A percentile compares a stretch with the other conserved stretches of the same genome.
Evolutionary conservation across 2,797 vertebrate genomes (phyloP).

Genomic region (Poecilia velifera): DNA sequence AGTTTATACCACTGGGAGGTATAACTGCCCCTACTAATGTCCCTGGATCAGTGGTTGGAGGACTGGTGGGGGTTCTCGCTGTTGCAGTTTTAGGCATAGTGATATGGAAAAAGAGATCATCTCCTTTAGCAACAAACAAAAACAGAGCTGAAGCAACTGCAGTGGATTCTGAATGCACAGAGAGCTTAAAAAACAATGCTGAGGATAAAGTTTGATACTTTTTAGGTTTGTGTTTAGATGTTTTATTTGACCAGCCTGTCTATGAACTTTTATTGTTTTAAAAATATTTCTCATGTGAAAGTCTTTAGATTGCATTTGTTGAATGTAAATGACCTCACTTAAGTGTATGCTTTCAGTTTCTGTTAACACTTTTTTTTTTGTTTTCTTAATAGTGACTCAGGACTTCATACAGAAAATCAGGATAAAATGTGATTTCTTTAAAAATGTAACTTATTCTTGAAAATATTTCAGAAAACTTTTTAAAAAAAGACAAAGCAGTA

Average conservation of each 20-base stretch:
- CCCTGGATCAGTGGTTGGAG: conserved; percentile 12
- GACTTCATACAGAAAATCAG: not conserved
- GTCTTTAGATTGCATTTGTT: not conserved
- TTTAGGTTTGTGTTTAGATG: not conserved
- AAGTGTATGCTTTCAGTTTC: not conserved
- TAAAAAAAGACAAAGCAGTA: not conserved
- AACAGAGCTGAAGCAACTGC: not conserved
- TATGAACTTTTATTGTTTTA: not conserved
- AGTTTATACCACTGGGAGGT: conserved; percentile 6
- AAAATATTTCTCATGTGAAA: not conserved
- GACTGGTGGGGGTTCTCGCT: conserved; percentile 43
- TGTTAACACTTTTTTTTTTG: not conserved
- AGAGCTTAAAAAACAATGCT: conserved; percentile 19
- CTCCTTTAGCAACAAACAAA: not conserved
- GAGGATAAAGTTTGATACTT: conserved; percentile 4
- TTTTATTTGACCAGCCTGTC: not conserved
- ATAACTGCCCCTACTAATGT: too few relatives aligned
- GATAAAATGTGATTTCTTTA: not conserved
- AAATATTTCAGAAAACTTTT: not conserved
- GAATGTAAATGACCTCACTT: not conserved
- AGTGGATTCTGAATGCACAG: conserved; percentile 22
- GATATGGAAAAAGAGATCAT: conserved; percentile 39
- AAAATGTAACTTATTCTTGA: not conserved
- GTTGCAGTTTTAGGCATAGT: conserved; percentile 11
- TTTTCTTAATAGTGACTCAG: not conserved